Base-by-base conservation (phyloP, 1,140 invertebrate genomes). In the Cotesia typhae region DNA sequence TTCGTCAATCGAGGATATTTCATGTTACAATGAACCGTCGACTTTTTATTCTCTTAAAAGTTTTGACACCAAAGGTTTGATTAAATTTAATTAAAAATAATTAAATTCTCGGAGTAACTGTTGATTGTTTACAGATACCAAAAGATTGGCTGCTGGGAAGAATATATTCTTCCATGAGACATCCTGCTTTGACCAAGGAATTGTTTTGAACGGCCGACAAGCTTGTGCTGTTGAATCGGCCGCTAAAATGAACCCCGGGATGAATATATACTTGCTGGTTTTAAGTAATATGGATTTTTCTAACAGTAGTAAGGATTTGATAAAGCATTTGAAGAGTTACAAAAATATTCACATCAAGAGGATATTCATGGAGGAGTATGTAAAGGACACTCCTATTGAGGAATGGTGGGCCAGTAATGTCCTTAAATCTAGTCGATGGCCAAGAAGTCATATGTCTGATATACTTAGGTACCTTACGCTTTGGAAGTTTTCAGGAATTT, bases 401-500 rank as follows among this genome's bases (percentile, higher is more conserved):
- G 64, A 88, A 12, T 90, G 92, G 87, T 89, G 90, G 28, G 74
- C 75, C 10, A 87, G 82, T n/a, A 88, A 88, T 0, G 76, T 84
- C 0, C 80, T 94, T 1, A 88, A 78, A 61, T 90, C 76, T 55
- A 87, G 77, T 87, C 85, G n/a, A 53, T 86, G 93, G 89, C 87
- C 87, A 71, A 68, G 55, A 75, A 88, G 71, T 89, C 90, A 75
- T 88, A 94, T 84, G 88, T 92, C 73, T 14, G 92, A 94, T 78
- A 88, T 93, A n/a, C 78, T 94, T 28, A 87, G 93, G 71, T 94
- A 91, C 74, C 77, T 94, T 7, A 91, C 92, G 0, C 80, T 95
- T 0, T 94, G 91, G 88, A 94, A 93, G 79, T 94, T 89, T 72
- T 92, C 93, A 28, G 94, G 94, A 0, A 91, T 93, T 55, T 94